Conservation (phyloP, 2,888 invertebrate genomes). For the Drosophila parthenogenetica region DNA sequence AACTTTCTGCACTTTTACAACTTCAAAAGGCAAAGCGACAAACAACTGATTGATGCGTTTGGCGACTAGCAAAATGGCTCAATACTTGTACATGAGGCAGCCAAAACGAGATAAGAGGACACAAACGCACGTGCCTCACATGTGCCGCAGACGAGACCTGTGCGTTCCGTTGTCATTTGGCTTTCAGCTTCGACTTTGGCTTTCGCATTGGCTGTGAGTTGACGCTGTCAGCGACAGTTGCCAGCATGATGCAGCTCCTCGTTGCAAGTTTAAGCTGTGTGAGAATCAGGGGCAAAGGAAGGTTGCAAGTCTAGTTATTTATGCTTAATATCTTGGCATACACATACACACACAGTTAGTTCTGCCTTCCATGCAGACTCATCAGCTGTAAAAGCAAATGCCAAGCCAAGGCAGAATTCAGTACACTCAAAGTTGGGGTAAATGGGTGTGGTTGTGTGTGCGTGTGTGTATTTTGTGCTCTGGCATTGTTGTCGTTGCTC, state of each 20-base stretch:
- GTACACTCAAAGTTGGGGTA: not conserved
- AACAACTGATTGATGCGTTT: slow-evolving; percentile 73
- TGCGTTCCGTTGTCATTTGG: slow-evolving; percentile 52
- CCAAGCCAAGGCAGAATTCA: slow-evolving; percentile 20
- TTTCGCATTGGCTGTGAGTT: slow-evolving; percentile 43
- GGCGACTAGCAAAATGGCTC: slow-evolving; percentile 47
- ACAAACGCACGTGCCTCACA: slow-evolving; percentile 16
- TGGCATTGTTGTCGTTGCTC: slow-evolving; percentile 53
- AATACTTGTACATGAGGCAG: slow-evolving; percentile 25
- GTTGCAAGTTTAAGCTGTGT: slow-evolving; percentile 13
- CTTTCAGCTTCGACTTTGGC: slow-evolving; percentile 43
- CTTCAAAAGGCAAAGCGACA: slow-evolving; percentile 47
- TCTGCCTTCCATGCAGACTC: slow-evolving; percentile 14
- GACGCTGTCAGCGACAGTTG: slow-evolving; percentile 62
- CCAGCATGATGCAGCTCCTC: slow-evolving; percentile 48
- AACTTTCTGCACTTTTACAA: slow-evolving; percentile 48
- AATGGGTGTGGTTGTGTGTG: not conserved
- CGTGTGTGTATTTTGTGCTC: slow-evolving; percentile 12
- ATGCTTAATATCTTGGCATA: slow-evolving; percentile 66
- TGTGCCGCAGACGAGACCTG: slow-evolving; percentile 38
- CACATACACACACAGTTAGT: slow-evolving; percentile 36
- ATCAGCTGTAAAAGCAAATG: slow-evolving; percentile 54
- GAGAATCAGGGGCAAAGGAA: slow-evolving; percentile 8
- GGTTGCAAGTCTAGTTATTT: slow-evolving; percentile 58
- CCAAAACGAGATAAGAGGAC: slow-evolving; percentile 6